Conservation (phyloP, 2,113 vertebrate species). For the Noturus placidus region DNA sequence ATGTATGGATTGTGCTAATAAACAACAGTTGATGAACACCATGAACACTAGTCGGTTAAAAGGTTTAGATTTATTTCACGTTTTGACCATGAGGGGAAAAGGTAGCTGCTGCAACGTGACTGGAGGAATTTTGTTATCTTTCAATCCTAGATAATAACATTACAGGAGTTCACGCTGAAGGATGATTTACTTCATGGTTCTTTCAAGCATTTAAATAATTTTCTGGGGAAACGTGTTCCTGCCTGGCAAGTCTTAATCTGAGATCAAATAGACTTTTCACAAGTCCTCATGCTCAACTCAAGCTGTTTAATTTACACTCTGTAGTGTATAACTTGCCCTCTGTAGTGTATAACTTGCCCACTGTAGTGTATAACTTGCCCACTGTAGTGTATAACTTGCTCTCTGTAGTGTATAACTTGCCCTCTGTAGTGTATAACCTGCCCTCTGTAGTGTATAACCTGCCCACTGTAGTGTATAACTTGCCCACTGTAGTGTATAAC, state of each 20-base stretch:
- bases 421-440: too few relatives aligned
- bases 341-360: too few relatives aligned
- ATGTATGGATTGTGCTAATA: not conserved
- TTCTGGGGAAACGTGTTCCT: not conserved
- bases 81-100: not conserved
- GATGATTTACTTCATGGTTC: not conserved
- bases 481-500: too few relatives aligned
- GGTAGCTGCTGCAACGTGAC: not conserved
- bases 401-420: too few relatives aligned
- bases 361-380: too few relatives aligned
- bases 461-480: too few relatives aligned
- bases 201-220: not conserved
- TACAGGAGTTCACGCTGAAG: not conserved
- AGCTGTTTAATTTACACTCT: not conserved
- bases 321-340: not conserved
- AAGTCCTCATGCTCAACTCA: not conserved
- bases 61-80: not conserved
- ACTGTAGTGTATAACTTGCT: too few relatives aligned
- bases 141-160: not conserved
- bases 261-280: not conserved
- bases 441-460: too few relatives aligned
- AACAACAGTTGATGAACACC: not conserved
- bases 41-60: not conserved
- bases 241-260: not conserved
- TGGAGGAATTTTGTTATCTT: not conserved